Percentiles rank a stretch among this genome's conserved stretches.
Conservation (phyloP, 53 echinoderm and acorn worm genomes). For the Henricia sp. region DNA sequence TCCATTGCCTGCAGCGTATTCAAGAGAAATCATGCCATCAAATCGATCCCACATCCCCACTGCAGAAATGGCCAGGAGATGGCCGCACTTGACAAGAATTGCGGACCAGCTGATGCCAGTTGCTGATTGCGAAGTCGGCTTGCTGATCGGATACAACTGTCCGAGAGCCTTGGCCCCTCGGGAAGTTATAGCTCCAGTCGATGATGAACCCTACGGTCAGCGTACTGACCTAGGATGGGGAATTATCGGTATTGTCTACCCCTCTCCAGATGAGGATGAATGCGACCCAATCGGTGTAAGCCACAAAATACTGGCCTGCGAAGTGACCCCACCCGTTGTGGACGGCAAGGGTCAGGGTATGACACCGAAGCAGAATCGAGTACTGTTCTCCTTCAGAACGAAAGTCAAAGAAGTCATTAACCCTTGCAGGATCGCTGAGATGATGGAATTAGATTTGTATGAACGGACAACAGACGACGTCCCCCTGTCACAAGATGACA, state of each 20-base stretch:
- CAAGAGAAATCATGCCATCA: constrained; percentile 52
- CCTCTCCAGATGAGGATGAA: background rate
- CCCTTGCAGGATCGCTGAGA: constrained; percentile 23
- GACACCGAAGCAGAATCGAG: background rate
- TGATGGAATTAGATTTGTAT: background rate
- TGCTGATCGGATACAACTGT: constrained; percentile 62
- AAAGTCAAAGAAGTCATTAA: constrained; percentile 52
- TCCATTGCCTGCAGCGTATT: constrained; percentile 15
- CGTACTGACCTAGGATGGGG: constrained; percentile 64
- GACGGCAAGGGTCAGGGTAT: background rate
- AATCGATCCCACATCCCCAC: constrained; percentile 42
- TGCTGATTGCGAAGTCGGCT: constrained; percentile 47
- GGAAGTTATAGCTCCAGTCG: constrained; percentile 40
- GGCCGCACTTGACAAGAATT: constrained; percentile 52
- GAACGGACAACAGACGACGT: background rate
- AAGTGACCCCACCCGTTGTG: background rate
- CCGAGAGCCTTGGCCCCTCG: constrained; percentile 49
- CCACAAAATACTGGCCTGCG: constrained; percentile 37
- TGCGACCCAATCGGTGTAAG: constrained; percentile 46
- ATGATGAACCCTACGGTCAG: constrained; percentile 46
- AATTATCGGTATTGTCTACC: constrained; percentile 44
- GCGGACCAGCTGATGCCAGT: constrained; percentile 39
- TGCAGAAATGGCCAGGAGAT: constrained; percentile 41
- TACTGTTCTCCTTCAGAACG: constrained; percentile 21
- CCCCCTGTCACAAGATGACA: constrained; percentile 52